Base-by-base conservation (phyloP, 2,797 vertebrate genomes). In the Moxostoma hubbsi region DNA sequence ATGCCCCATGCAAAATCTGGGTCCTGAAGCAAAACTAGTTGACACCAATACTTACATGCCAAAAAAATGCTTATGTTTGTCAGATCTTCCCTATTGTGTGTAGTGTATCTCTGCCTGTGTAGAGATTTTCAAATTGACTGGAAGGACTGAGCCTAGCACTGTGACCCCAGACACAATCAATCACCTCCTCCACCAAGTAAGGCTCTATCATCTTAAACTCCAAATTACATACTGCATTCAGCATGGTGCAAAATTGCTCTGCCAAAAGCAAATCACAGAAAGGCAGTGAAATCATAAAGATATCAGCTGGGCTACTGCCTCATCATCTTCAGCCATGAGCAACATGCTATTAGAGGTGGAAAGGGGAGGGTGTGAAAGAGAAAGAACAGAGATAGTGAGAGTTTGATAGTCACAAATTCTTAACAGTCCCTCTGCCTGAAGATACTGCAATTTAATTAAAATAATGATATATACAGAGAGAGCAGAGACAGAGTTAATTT, bases 401-500 rank as follows among this genome's bases (percentile, higher is more conserved):
- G 13, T 36, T n/a, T 6, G 50, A 58, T 47, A 24, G 9, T 50
- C 15, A 45, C 16, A 47, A 68, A 76, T 55, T 66, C n/a, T 50
- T 49, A 46, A 2, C 11, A 45, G 47, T 69, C 53, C 45, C 16
- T 75, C 24, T 73, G 62, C 46, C 18, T 45, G 4, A 69, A 6
- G 6, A 76, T 16, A 69, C 73, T 82, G 85, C 74, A 81, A 65
- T 89, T 89, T 89, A 90, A 90, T 87, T 89, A 81, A 80, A 82
- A 83, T 92, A 89, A 91, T 91, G 89, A 89, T 91, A 92, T 92
- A 90, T 90, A 88, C 87, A 88, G 85, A 83, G 82, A 81, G 82
- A 82, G 50, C 71, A 81, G 57, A 85, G 82, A 46, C 68, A n/a
- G 24, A 59, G 70, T 64, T 67, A 3, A 74, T 80, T 59, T 7